Evolutionary conservation across 2,888 invertebrate species (phyloP).

Genomic region (Pherbina coryleti): DNA sequence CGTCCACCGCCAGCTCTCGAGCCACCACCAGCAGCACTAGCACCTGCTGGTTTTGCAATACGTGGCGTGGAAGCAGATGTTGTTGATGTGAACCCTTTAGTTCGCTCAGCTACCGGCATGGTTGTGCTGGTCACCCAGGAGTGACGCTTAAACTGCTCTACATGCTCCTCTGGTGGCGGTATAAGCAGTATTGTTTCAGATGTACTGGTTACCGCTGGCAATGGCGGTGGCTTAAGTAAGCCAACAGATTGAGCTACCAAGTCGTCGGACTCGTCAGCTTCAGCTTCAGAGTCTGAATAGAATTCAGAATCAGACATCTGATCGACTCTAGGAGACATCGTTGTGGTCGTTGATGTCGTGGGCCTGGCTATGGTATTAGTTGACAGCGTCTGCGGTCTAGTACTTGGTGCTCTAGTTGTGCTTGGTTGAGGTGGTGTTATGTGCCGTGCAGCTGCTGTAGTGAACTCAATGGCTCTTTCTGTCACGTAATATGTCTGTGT

Average conservation of each 20-base stretch:
- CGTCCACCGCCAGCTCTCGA: constrained; percentile 68
- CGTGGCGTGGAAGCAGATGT: constrained; percentile 30
- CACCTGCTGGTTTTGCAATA: constrained; percentile 31
- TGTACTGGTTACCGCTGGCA: constrained; percentile 60
- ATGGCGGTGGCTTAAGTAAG: constrained; percentile 54
- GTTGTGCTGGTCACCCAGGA: constrained; percentile 58
- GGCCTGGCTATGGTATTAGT: constrained; percentile 34
- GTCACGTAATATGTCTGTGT: constrained; percentile 63
- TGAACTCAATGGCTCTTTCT: constrained; percentile 55
- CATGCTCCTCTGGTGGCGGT: constrained; percentile 67
- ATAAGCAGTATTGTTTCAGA: constrained; percentile 67
- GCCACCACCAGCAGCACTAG: constrained; percentile 44
- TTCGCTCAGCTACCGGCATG: constrained; percentile 10
- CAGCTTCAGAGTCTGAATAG: constrained; percentile 33
- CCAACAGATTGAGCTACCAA: constrained; percentile 61
- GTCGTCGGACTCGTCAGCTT: constrained; percentile 51
- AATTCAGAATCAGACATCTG: constrained; percentile 51
- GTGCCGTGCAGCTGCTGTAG: constrained; percentile 45
- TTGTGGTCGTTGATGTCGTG: constrained; percentile 14
- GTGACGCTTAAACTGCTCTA: constrained; percentile 60
- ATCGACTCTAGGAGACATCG: constrained; percentile 17
- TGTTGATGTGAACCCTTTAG: constrained; percentile 27
- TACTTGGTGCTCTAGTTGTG: background rate
- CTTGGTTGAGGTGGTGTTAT: constrained; percentile 41
- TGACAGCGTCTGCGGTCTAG: background rate